A percentile compares a stretch with the other conserved stretches of the same genome.
Evolutionary conservation across 2,113 vertebrate genomes (phyloP).

Genomic region (Peromyscus leucopus): DNA sequence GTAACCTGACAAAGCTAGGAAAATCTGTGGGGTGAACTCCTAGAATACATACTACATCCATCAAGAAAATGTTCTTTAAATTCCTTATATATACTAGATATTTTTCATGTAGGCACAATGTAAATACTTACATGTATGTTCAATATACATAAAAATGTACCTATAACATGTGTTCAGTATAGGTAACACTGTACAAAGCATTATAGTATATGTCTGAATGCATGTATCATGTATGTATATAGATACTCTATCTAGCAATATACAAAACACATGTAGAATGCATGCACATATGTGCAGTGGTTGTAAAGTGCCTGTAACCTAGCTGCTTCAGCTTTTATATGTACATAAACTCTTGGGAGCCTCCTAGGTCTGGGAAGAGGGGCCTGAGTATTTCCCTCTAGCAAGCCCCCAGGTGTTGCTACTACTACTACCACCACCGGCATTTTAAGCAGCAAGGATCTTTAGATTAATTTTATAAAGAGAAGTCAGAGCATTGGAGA

Average conservation of each 20-base stretch:
- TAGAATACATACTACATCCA: not conserved
- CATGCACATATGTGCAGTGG: not conserved
- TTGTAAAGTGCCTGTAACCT: not conserved
- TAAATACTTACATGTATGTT: not conserved
- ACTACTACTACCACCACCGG: accelerated
- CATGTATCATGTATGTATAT: not conserved
- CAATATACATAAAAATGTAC: not conserved
- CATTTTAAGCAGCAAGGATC: not conserved
- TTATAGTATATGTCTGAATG: not conserved
- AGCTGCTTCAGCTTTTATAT: not conserved
- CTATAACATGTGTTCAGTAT: not conserved
- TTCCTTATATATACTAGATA: not conserved
- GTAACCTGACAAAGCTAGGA: not conserved
- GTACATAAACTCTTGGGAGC: not conserved
- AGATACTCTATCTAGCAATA: not conserved
- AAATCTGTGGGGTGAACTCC: not conserved
- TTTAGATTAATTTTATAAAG: not conserved
- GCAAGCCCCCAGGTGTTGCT: not conserved
- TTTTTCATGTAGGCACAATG: not conserved
- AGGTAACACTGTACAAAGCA: not conserved
- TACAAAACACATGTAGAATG: not conserved
- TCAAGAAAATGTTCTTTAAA: not conserved
- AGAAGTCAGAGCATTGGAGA: not conserved
- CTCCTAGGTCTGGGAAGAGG: too few relatives aligned
- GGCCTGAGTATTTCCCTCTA: not conserved